A percentile compares a stretch with the other conserved stretches of the same genome.
Evolutionary conservation across 1,140 invertebrate genomes (phyloP).

Genomic region (Tetragonula clypearis): DNA sequence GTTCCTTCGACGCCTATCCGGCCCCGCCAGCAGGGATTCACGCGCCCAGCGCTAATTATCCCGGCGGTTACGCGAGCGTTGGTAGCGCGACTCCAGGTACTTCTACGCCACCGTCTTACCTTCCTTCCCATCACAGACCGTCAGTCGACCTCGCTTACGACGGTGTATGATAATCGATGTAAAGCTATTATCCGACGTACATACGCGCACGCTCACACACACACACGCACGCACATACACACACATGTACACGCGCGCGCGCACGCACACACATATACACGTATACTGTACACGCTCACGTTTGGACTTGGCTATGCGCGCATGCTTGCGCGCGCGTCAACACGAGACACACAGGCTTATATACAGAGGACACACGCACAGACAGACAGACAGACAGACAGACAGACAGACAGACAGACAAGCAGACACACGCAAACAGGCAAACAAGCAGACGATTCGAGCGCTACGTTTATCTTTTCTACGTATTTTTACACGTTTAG

Average conservation of each 20-base stretch:
- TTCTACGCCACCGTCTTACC: conserved; percentile 78
- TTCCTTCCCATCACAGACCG: conserved; percentile 78
- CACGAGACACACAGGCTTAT: neutral
- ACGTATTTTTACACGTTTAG: conserved; percentile 75
- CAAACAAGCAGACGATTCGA: conserved; percentile 38
- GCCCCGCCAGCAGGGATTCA: conserved; percentile 76
- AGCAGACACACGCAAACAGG: neutral
- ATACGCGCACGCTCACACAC: neutral
- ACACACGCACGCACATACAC: neutral
- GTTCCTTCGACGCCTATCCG: conserved; percentile 79
- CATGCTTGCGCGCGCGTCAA: neutral
- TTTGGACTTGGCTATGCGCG: no score
- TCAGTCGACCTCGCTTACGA: conserved; percentile 80
- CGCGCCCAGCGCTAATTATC: conserved; percentile 78
- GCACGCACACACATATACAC: neutral
- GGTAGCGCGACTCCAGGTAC: conserved; percentile 70
- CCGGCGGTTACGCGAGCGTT: conserved; percentile 70
- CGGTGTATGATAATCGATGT: conserved; percentile 81
- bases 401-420: neutral
- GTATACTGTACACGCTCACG: neutral
- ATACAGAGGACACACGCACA: no score
- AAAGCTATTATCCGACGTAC: conserved; percentile 49
- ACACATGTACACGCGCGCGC: neutral
- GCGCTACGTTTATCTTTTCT: conserved; percentile 71
- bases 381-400: neutral